Percentiles rank a stretch among this genome's conserved stretches.
Evolutionary conservation across 1,140 invertebrate species (phyloP).

Genomic region (Diprion similis): DNA sequence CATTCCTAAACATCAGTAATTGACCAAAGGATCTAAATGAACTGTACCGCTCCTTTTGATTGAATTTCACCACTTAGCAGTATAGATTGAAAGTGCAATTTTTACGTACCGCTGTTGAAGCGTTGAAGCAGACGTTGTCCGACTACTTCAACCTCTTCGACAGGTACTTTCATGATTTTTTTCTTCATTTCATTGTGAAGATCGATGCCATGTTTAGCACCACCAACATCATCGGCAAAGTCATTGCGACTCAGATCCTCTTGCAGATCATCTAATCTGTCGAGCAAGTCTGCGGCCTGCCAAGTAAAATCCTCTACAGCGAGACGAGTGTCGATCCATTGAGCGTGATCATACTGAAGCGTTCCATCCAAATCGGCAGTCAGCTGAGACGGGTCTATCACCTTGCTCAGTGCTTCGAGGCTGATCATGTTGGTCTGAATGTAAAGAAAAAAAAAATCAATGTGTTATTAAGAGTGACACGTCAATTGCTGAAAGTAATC

Average conservation of each 20-base stretch:
- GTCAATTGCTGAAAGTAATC: background rate
- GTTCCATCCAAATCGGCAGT: slow-evolving; percentile 94
- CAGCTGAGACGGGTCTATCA: slow-evolving; percentile 90
- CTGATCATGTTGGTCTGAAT: slow-evolving; percentile 94
- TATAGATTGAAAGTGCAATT: no score
- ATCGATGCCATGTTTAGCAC: slow-evolving; percentile 90
- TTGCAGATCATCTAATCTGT: slow-evolving; percentile 89
- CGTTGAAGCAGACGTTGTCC: slow-evolving; percentile 73
- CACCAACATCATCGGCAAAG: slow-evolving; percentile 90
- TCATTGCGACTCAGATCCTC: slow-evolving; percentile 90
- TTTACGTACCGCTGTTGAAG: slow-evolving; percentile 51
- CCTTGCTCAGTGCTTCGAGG: slow-evolving; percentile 90
- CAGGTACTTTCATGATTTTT: slow-evolving; percentile 90
- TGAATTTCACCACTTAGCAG: background rate
- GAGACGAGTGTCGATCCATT: slow-evolving; percentile 94
- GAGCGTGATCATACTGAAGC: slow-evolving; percentile 92
- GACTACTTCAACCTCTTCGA: slow-evolving; percentile 88
- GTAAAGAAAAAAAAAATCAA: slow-evolving; percentile 28
- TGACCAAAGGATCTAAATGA: slow-evolving; percentile 16
- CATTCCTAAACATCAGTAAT: slow-evolving; percentile 36
- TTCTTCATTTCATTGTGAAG: slow-evolving; percentile 94
- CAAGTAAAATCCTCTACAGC: slow-evolving; percentile 95
- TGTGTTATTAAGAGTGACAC: background rate
- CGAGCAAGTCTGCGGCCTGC: slow-evolving; percentile 91
- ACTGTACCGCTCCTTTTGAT: slow-evolving; percentile 17